A percentile compares a stretch with the other conserved stretches of the same genome.
Evolutionary conservation across 1,140 invertebrate species (phyloP).

Genomic region (Choristoneura fumiferana): DNA sequence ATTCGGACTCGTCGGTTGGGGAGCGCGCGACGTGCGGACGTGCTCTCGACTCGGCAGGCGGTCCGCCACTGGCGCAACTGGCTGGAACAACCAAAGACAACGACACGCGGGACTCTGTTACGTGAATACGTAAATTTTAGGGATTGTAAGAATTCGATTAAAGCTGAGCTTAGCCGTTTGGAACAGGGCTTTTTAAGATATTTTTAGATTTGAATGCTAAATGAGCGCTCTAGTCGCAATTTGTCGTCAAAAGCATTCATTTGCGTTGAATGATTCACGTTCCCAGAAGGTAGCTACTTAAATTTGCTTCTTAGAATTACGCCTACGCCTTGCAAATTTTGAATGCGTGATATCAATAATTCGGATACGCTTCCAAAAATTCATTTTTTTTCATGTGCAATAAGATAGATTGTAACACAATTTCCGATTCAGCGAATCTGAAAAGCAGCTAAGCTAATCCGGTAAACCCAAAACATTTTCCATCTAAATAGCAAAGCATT

Average conservation of each 20-base stretch:
- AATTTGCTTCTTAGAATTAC: too few species aligned
- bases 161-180: background rate
- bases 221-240: too few species aligned
- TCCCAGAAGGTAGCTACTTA: too few species aligned
- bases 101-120: constrained; percentile 26
- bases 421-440: background rate
- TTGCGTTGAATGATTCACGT: too few species aligned
- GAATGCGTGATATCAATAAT: too few species aligned
- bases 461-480: constrained; percentile 15
- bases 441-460: constrained; percentile 10
- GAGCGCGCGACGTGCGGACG: constrained; percentile 31
- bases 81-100: constrained; percentile 23
- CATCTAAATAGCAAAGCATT: constrained; percentile 13
- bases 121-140: constrained; percentile 5
- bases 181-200: too few species aligned
- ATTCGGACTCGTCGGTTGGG: constrained; percentile 45
- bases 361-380: too few species aligned
- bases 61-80: constrained; percentile 43
- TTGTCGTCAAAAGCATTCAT: too few species aligned
- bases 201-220: too few species aligned
- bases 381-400: too few species aligned
- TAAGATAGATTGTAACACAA: too few species aligned
- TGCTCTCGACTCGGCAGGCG: constrained; percentile 42
- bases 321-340: too few species aligned
- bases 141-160: background rate